Evolutionary conservation across 2,797 vertebrate species (phyloP).

Genomic region (Petrocephalus sullivani): DNA sequence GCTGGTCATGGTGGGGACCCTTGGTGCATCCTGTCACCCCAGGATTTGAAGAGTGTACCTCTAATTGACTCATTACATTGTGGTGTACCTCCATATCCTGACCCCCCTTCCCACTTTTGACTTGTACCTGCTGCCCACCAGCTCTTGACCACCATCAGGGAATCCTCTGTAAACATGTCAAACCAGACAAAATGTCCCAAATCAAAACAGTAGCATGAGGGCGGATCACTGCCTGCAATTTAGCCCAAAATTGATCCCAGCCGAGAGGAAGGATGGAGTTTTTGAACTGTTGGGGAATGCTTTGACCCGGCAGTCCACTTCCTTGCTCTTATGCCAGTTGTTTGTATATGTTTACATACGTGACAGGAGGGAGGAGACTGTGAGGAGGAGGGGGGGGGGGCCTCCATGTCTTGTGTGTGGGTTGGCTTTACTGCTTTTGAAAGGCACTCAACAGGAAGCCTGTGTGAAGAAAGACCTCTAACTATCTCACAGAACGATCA

Average conservation of each 20-base stretch:
- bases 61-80: not conserved
- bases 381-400: not conserved
- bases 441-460: slow-evolving; percentile 21
- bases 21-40: not conserved
- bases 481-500: slow-evolving; percentile 23
- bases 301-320: not conserved
- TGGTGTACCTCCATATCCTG: not conserved
- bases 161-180: slow-evolving; percentile 4
- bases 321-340: slow-evolving; percentile 6
- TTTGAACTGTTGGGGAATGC: not conserved
- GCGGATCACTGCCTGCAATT: not conserved
- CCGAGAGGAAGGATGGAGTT: not conserved
- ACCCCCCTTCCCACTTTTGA: not conserved
- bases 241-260: not conserved
- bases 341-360: slow-evolving; percentile 22
- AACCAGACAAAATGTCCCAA: not conserved
- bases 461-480: slow-evolving; percentile 17
- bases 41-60: not conserved
- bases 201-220: slow-evolving; percentile 6
- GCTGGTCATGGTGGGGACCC: not conserved
- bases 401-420: slow-evolving; percentile 19
- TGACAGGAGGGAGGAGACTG: not conserved
- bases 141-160: not conserved
- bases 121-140: not conserved
- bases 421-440: slow-evolving; percentile 22